Base-by-base conservation (phyloP, 2,797 vertebrate species). In the Phataginus tricuspis region DNA sequence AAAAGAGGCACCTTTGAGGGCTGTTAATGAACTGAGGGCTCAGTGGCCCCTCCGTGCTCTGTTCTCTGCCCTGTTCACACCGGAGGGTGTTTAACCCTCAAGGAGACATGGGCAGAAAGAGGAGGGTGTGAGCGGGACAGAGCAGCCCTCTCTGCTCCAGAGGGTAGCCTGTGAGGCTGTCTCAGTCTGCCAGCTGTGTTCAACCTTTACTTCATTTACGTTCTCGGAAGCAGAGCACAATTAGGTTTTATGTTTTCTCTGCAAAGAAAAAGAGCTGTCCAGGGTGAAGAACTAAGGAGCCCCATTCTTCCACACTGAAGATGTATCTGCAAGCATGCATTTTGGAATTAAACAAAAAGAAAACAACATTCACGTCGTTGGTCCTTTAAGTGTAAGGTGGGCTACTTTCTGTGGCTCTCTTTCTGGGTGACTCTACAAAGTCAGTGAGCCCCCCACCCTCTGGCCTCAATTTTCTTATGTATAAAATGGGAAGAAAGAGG, bases 271-370 rank as follows among this genome's bases (percentile, higher is more conserved):
- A 49, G 37, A 29, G 25, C 27, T 29, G 45, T 55, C 37, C 27
- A 7, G 57, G 10, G 29, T 4, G 10, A 83, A 57, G 55, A 88
- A 18, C 2, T 7, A 14, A 77, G 21, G 16, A 69, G 31, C 37
- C 53, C 59, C 31, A 0, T 88, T 66, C 27, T 91, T 66, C 34
- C 29, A 0, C 21, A n/a, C 2, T 2, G 45, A 37, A n/a, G 27
- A 9, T 13, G 0, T 16, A 4, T 12, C 10, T 0, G 15, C 14
- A 31, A 42, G 42, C 4, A 0, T 10, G 4, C 10, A 4, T 16
- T 66, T 42, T 18, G 59, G 69, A 89, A 37, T 71, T 37, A 42
- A 7, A 19, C 37, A 31, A 16, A 84, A 66, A 45, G 49, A 19
- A 55, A 31, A 25, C 11, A 45, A 3, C 2, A 10, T 78, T 18